Evolutionary conservation across 2,888 invertebrate species (phyloP), one percentile per base, ranked within the genome.

Genomic region (Catocala sponsa): DNA sequence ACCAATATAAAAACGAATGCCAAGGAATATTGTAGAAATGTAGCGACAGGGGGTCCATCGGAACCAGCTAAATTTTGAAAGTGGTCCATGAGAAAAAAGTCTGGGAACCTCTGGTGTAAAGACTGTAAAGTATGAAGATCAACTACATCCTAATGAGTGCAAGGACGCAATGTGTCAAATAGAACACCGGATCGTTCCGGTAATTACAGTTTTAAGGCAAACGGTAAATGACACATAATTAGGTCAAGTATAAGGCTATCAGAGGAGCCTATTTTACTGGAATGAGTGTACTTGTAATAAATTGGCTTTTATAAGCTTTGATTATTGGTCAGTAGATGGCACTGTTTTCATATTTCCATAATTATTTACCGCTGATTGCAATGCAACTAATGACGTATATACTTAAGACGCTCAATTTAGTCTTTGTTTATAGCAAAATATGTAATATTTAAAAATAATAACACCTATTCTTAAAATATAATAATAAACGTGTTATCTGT

Each of bases 101-200:
- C n/a, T n/a, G n/a, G n/a, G n/a, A n/a, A n/a, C n/a, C n/a, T n/a
- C n/a, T n/a, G n/a, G 74, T 67, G 83, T 86, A 79, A 84, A 83
- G 79, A 59, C 58, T 38, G 82, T 86, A 79, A 84, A 83, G 79
- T 80, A 85, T 86, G 77, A 81, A 86, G 86, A 90, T 87, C 85
- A 83, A 81, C 83, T 71, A 90, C 89, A 87, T 92, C 91, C 92
- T 91, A 83, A 87, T 88, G 82, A 81, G 76, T 83, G 80, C 90
- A 91, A 91, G 90, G 89, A 87, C 87, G 76, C 57, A 55, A 66
- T 74, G 79, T 72, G 57, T 67, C 59, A 57, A 55, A 53, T 51
- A 59, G 47, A 70, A 61, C 47, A 53, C 47, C 56, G 51, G 56
- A 60, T 52, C 50, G 63, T 55, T 58, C 52, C 47, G 33, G 58